phyloP scores from a whole-genome alignment of 2,797 vertebrate species.

The Acanthurus lineatus region DNA sequence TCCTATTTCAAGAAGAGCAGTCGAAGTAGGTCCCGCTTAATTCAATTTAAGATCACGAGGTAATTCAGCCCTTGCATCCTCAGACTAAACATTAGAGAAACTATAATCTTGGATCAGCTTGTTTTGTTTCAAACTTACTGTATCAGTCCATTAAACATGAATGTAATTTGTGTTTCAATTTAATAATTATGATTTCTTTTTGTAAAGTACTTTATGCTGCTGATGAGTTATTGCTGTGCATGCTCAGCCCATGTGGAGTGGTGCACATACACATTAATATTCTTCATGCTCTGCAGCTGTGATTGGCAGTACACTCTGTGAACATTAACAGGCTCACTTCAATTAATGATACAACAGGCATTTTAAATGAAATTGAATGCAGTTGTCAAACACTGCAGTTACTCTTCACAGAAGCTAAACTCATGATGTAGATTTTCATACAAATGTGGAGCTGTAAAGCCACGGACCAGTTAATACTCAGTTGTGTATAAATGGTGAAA shows the following conservation, averaged over 20 bases:
- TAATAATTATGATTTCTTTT: background rate
- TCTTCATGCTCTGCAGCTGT: background rate
- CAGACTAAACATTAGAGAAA: background rate
- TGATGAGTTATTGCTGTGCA: constrained; percentile 1
- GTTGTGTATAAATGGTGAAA: constrained; percentile 9
- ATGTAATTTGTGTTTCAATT: background rate
- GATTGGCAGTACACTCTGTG: constrained; percentile 6
- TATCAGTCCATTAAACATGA: background rate
- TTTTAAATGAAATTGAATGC: constrained; percentile 7
- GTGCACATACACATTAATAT: background rate
- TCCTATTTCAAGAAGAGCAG: background rate
- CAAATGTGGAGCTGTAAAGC: constrained; percentile 17
- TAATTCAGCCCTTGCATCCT: background rate
- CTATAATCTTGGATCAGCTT: background rate
- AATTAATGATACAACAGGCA: constrained; percentile 17
- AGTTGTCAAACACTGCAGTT: constrained; percentile 10
- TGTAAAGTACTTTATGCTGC: background rate
- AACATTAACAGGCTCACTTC: constrained; percentile 20
- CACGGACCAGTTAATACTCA: constrained; percentile 9
- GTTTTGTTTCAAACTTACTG: background rate
- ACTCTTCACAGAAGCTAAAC: constrained; percentile 23
- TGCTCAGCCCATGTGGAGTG: background rate
- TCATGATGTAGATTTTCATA: constrained; percentile 13
- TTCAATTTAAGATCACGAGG: background rate
- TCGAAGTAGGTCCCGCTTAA: background rate